These are phyloP conservation scores for Zaprionus africanus DNA, from an alignment of 1,140 invertebrate genomes.

Conservation along the genomic window DNA sequence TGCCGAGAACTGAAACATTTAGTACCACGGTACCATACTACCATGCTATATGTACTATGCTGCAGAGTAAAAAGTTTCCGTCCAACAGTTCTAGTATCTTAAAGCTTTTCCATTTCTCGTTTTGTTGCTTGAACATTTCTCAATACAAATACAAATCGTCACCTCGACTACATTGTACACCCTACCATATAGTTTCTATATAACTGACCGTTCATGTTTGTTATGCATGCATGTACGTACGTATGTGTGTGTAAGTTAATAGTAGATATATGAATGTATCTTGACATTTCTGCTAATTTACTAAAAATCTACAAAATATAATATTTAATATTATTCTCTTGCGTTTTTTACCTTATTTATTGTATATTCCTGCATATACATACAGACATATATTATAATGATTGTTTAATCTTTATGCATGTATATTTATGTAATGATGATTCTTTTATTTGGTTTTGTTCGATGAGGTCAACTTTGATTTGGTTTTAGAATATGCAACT, in stretches of 20 bases:
- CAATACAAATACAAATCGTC: slow-evolving; percentile 44
- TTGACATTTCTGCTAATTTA: slow-evolving; percentile 64
- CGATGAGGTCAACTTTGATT: slow-evolving; percentile 76
- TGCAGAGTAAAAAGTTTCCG: slow-evolving; percentile 58
- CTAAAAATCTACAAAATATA: slow-evolving; percentile 82
- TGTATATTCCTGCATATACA: slow-evolving; percentile 42
- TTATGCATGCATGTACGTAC: slow-evolving; percentile 36
- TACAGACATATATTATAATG: slow-evolving; percentile 52
- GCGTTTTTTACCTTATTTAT: slow-evolving; percentile 54
- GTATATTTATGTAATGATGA: slow-evolving; percentile 41
- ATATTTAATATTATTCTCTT: slow-evolving; percentile 63
- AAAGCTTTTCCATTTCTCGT: slow-evolving; percentile 78
- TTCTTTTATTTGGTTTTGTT: slow-evolving; percentile 33
- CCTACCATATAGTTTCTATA: slow-evolving; percentile 16
- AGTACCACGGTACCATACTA: slow-evolving; percentile 9
- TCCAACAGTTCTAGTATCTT: slow-evolving; percentile 72
- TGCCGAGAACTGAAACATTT: slow-evolving; percentile 45
- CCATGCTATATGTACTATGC: slow-evolving; percentile 4
- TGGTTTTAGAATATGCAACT: slow-evolving; percentile 56
- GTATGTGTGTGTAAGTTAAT: slow-evolving; percentile 33
- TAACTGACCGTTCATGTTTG: slow-evolving; percentile 31
- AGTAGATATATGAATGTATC: slow-evolving; percentile 53
- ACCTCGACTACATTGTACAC: slow-evolving; percentile 33
- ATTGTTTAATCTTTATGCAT: slow-evolving; percentile 64
- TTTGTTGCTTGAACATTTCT: slow-evolving; percentile 67